A percentile compares a stretch with the other conserved stretches of the same genome.
phyloP scores from a whole-genome alignment of 2,888 invertebrate species.

The Bembecia ichneumoniformis region DNA sequence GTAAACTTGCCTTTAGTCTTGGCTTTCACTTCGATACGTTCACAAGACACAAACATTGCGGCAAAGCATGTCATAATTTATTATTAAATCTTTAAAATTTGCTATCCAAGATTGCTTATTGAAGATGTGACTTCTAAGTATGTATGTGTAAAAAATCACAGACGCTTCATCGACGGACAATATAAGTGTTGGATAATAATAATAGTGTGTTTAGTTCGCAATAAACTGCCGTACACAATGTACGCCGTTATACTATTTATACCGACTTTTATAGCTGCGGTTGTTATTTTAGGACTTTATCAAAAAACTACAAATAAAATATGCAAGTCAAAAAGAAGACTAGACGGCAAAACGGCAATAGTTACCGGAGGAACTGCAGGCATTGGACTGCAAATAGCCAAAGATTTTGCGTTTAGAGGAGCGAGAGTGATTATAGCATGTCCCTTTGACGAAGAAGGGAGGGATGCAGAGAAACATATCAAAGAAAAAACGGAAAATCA shows the following conservation, averaged over 20 bases:
- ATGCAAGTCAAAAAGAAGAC: conserved; percentile 49
- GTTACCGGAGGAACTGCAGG: conserved; percentile 58
- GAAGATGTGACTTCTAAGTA: too few species aligned
- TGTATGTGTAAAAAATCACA: too few species aligned
- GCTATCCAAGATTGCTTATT: too few species aligned
- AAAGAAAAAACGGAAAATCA: conserved; percentile 76
- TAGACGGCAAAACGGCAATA: conserved; percentile 46
- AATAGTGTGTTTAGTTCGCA: neutral
- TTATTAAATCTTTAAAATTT: too few species aligned
- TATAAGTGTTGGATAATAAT: too few species aligned
- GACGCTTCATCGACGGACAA: too few species aligned
- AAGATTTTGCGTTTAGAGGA: conserved; percentile 50
- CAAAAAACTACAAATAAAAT: conserved; percentile 54
- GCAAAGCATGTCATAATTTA: too few species aligned
- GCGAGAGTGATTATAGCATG: conserved; percentile 57
- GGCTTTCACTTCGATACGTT: too few species aligned
- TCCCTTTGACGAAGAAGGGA: conserved; percentile 49
- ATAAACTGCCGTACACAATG: neutral
- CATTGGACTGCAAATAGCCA: conserved; percentile 53
- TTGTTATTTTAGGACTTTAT: conserved; percentile 37
- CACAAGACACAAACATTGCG: too few species aligned
- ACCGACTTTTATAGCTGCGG: neutral
- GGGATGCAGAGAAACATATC: conserved; percentile 70
- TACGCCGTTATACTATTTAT: neutral
- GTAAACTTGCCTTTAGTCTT: too few species aligned